phyloP scores from a whole-genome alignment of 2,888 invertebrate species.

The Elgonia sp. region DNA sequence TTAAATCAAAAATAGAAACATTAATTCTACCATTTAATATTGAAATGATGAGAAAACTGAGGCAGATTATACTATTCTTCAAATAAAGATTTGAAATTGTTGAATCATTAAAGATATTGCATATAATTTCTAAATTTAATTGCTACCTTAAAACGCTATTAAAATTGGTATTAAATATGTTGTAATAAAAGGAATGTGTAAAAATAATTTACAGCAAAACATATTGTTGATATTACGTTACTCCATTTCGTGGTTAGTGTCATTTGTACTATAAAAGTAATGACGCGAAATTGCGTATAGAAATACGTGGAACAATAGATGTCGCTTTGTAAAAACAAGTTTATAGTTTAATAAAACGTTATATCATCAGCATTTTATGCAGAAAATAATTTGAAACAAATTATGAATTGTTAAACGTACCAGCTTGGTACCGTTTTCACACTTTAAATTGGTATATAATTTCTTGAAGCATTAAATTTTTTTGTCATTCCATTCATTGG shows the following conservation, averaged over 20 bases:
- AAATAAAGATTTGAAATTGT: too few species aligned
- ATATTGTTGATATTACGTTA: constrained; percentile 22
- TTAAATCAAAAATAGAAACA: too few species aligned
- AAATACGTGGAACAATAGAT: constrained; percentile 8
- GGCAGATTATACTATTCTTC: too few species aligned
- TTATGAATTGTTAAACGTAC: background rate
- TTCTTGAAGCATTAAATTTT: background rate
- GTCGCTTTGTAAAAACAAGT: background rate
- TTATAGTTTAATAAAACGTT: constrained; percentile 18
- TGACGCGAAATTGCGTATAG: constrained; percentile 8
- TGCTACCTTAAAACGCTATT: background rate
- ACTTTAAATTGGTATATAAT: background rate
- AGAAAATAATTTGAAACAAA: background rate
- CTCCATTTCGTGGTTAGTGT: background rate
- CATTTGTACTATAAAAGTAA: constrained; percentile 5
- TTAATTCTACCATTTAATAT: too few species aligned
- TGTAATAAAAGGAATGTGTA: constrained; percentile 12
- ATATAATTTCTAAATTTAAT: constrained; percentile 17
- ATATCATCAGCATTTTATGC: constrained; percentile 6
- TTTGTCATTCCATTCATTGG: background rate
- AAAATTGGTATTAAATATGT: constrained; percentile 17
- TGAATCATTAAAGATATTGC: too few species aligned
- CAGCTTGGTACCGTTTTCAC: background rate
- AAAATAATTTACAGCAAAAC: constrained; percentile 12
- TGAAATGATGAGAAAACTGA: too few species aligned